phyloP scores from a whole-genome alignment of 1,140 invertebrate species.

The Pomacea maculata region DNA sequence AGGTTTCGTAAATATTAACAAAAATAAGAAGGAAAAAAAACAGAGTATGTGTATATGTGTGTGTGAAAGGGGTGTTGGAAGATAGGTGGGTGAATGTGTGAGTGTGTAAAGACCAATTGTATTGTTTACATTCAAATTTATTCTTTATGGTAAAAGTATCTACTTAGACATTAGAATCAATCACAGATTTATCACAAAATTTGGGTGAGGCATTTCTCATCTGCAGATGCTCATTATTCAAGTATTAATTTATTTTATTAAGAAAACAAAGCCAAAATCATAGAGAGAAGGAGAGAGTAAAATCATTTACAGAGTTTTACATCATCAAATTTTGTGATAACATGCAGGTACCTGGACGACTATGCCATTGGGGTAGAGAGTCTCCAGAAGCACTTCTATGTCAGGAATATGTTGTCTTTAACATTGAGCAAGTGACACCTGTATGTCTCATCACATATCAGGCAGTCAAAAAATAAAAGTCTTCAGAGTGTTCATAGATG shows the following conservation, averaged over 20 bases:
- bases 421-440: constrained; percentile 49
- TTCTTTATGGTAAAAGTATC: neutral
- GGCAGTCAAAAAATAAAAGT: constrained; percentile 9
- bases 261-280: neutral
- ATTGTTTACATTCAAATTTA: too few relatives aligned
- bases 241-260: neutral
- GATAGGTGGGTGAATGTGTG: too few relatives aligned
- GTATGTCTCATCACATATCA: constrained; percentile 51
- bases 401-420: constrained; percentile 58
- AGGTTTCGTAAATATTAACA: too few relatives aligned
- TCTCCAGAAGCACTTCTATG: constrained; percentile 37
- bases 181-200: neutral
- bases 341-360: constrained; percentile 54
- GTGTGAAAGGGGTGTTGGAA: too few relatives aligned
- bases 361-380: constrained; percentile 28
- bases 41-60: too few relatives aligned
- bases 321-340: neutral
- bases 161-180: neutral
- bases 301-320: neutral
- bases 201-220: neutral
- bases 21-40: too few relatives aligned
- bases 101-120: too few relatives aligned
- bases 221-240: too few relatives aligned
- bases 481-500: too few relatives aligned
- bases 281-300: neutral